Conservation (phyloP, 2,888 invertebrate species). For the Drosophila atripex region DNA sequence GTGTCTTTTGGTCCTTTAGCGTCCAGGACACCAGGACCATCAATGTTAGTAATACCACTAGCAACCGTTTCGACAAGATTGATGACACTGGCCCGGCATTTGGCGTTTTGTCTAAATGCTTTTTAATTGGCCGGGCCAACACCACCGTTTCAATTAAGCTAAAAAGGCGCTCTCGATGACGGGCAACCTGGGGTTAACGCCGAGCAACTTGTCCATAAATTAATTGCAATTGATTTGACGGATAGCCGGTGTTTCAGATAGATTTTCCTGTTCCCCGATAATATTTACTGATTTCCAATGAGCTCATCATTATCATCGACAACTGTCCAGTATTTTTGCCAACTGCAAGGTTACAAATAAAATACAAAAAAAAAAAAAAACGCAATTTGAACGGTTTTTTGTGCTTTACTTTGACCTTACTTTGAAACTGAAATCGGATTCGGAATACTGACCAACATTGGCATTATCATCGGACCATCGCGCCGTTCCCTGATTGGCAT, state of each 20-base stretch:
- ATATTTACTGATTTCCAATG: conserved; percentile 32
- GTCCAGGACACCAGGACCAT: conserved; percentile 20
- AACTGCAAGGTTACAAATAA: conserved; percentile 40
- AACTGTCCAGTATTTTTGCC: conserved; percentile 17
- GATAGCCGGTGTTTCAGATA: conserved; percentile 32
- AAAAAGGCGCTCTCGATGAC: conserved; percentile 43
- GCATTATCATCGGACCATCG: conserved; percentile 26
- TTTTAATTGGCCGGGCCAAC: conserved; percentile 65
- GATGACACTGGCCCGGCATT: conserved; percentile 61
- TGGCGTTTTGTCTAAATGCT: conserved; percentile 66
- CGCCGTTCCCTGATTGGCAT: conserved; percentile 59
- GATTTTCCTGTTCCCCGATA: conserved; percentile 9
- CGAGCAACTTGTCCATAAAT: conserved; percentile 53
- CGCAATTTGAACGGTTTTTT: conserved; percentile 19
- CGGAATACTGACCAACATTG: conserved; percentile 41
- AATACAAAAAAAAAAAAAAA: too few relatives aligned
- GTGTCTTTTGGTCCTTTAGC: conserved; percentile 72
- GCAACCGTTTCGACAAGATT: conserved; percentile 70
- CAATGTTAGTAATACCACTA: background rate
- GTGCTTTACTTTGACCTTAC: conserved; percentile 24
- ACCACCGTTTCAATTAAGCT: conserved; percentile 67
- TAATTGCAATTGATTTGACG: conserved; percentile 48
- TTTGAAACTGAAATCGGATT: conserved; percentile 29
- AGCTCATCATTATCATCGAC: conserved; percentile 34
- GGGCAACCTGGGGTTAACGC: conserved; percentile 15